Conservation (phyloP, 2,888 invertebrate species). For the Tortricodes alternella region DNA sequence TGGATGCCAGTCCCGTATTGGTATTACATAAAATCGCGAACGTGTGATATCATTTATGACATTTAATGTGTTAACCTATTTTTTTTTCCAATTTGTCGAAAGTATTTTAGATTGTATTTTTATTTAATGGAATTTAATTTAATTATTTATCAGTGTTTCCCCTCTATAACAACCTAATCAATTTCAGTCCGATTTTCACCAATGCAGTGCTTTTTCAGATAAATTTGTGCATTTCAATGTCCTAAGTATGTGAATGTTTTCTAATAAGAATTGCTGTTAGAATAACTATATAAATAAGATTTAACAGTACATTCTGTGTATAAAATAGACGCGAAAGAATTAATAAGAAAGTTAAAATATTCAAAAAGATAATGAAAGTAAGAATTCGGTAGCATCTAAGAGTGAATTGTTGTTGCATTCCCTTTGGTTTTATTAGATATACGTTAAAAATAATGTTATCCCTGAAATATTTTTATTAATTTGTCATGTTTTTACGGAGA, state of each 20-base stretch:
- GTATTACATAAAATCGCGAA: no score
- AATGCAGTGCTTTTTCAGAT: background rate
- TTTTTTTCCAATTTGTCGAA: background rate
- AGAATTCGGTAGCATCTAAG: no score
- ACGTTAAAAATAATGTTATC: no score
- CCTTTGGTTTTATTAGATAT: no score
- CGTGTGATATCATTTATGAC: no score
- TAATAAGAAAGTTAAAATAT: background rate
- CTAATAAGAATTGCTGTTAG: conserved; percentile 7
- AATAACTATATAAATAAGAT: conserved; percentile 9
- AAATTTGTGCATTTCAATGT: background rate
- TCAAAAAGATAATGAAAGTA: background rate
- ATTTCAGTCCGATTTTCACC: background rate
- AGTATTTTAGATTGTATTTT: background rate
- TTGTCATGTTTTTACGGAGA: background rate
- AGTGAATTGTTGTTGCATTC: no score
- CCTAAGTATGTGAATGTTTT: background rate
- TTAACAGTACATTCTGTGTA: conserved; percentile 24
- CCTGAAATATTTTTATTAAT: conserved; percentile 10
- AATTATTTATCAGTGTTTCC: conserved; percentile 22
- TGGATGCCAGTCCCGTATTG: no score
- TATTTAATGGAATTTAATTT: no score
- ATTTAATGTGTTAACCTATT: background rate
- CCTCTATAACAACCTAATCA: conserved; percentile 41
- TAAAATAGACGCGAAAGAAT: conserved; percentile 13